Conservation (phyloP, 2,797 vertebrate genomes). For the Rhabdophis nuchalis region DNA sequence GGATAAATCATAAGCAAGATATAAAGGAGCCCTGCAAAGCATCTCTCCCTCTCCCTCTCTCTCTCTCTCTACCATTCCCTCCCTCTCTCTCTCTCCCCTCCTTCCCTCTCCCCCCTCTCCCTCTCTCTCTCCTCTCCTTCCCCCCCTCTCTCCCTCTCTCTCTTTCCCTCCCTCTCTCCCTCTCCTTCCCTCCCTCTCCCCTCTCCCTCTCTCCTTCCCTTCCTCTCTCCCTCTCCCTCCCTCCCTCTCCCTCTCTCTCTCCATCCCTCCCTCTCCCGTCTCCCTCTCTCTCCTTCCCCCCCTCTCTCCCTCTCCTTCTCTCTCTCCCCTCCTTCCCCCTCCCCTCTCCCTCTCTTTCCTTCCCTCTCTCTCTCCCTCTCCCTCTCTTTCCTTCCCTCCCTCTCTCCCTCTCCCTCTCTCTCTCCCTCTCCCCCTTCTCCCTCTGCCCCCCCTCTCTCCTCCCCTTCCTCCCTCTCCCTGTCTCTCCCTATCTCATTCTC, state of each 20-base stretch:
- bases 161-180: background rate
- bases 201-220: background rate
- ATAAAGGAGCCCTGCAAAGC: background rate
- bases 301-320: no score
- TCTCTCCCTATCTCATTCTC: background rate
- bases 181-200: background rate
- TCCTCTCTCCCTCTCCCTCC: background rate
- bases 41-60: background rate
- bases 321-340: no score
- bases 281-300: background rate
- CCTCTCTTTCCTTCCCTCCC: no score
- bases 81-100: no score
- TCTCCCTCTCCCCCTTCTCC: background rate
- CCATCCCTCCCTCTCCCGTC: background rate
- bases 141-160: background rate
- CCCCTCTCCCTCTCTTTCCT: background rate
- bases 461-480: background rate
- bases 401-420: background rate
- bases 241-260: background rate
- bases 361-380: background rate
- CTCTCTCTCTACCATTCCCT: no score
- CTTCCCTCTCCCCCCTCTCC: background rate
- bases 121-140: background rate
- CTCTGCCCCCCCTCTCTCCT: background rate
- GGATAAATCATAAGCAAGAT: background rate